Evolutionary conservation across 2,888 invertebrate genomes (phyloP).

Genomic region (Oegoconia quadripuncta): DNA sequence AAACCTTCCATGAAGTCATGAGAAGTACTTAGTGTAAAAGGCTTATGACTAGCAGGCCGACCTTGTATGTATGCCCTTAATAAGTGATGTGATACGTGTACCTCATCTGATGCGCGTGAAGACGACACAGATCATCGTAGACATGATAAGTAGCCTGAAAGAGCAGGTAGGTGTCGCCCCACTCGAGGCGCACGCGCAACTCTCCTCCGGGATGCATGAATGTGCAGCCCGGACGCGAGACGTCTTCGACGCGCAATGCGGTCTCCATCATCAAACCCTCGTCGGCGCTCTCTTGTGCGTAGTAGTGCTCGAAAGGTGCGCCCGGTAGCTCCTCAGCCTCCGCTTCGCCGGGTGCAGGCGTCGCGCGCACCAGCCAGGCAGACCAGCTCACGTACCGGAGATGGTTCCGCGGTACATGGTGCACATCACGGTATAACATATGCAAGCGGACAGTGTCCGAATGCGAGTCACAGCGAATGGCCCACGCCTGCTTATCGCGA

Average conservation of each 20-base stretch:
- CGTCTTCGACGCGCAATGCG: constrained; percentile 84
- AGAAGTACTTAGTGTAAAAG: too few relatives aligned
- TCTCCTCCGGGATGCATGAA: constrained; percentile 86
- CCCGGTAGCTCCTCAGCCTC: constrained; percentile 84
- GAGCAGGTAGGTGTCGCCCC: constrained; percentile 89
- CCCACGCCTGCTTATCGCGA: constrained; percentile 88
- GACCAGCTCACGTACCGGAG: constrained; percentile 85
- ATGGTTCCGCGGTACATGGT: constrained; percentile 89
- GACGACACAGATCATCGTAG: constrained; percentile 88
- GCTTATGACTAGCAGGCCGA: too few relatives aligned
- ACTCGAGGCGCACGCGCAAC: constrained; percentile 87
- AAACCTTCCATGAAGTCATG: too few relatives aligned
- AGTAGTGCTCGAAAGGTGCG: constrained; percentile 88
- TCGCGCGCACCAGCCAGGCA: constrained; percentile 80
- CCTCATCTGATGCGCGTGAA: constrained; percentile 92
- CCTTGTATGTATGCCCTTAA: background rate
- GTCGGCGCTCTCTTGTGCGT: constrained; percentile 87
- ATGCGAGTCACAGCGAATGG: constrained; percentile 87
- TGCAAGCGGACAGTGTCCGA: constrained; percentile 86
- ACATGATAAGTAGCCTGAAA: constrained; percentile 91
- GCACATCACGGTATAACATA: constrained; percentile 86
- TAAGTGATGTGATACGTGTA: constrained; percentile 32
- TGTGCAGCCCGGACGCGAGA: constrained; percentile 82
- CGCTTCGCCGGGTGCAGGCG: constrained; percentile 77
- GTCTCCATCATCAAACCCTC: constrained; percentile 91